A percentile compares a stretch with the other conserved stretches of the same genome.
Conservation (phyloP, 2,888 invertebrate genomes). For the Drosophila falleni region DNA sequence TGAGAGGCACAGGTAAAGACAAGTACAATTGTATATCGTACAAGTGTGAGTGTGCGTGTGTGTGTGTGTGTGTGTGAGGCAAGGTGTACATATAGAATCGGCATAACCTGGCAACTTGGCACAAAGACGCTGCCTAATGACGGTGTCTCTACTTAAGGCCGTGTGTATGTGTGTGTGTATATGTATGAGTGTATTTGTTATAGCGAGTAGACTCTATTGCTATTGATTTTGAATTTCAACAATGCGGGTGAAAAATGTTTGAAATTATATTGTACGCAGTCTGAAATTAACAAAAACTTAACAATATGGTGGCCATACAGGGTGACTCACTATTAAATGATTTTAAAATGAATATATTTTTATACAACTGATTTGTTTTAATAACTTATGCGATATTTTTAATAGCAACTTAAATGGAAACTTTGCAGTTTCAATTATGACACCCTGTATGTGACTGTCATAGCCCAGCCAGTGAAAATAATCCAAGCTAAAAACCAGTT, state of each 20-base stretch:
- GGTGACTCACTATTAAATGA: conserved; percentile 33
- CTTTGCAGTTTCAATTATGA: neutral
- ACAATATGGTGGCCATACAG: conserved; percentile 48
- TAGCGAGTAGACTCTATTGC: conserved; percentile 33
- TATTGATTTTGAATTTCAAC: conserved; percentile 73
- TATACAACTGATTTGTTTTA: neutral
- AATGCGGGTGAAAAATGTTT: conserved; percentile 80
- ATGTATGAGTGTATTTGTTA: conserved; percentile 13
- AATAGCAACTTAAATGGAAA: too few relatives aligned
- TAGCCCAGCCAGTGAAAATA: conserved; percentile 33
- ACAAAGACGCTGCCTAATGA: conserved; percentile 68
- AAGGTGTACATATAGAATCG: conserved; percentile 56
- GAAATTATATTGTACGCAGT: conserved; percentile 74
- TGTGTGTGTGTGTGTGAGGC: conserved; percentile 26
- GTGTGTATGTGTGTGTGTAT: conserved; percentile 5
- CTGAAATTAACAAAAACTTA: conserved; percentile 63
- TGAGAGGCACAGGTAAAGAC: conserved; percentile 74
- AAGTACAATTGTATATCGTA: conserved; percentile 50
- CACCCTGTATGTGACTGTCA: conserved; percentile 49
- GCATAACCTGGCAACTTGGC: conserved; percentile 39
- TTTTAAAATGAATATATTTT: neutral
- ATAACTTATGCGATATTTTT: neutral
- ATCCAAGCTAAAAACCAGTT: conserved; percentile 70
- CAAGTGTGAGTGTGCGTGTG: conserved; percentile 10
- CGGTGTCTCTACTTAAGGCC: conserved; percentile 39